Base-by-base conservation (phyloP, 1,140 invertebrate genomes). In the Globodera rostochiensis region DNA sequence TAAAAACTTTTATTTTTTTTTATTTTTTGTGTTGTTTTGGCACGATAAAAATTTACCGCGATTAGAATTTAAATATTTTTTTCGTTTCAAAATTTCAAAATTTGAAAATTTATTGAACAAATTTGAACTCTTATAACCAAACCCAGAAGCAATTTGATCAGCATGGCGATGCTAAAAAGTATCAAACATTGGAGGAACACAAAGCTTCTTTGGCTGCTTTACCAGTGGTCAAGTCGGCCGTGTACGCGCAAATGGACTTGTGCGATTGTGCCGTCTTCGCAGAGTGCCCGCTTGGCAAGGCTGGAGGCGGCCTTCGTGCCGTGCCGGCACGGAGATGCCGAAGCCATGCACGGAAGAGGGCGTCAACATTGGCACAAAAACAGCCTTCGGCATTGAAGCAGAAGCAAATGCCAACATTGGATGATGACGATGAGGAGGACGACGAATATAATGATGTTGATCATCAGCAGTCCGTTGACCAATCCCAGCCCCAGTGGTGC, bases 181-280 rank as follows among this genome's bases (percentile, higher is more conserved):
- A 74, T n/a, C 36, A 74, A 74, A 36, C 13, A 1, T 2, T 36
- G 36, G 36, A 36, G 36, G 2, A 60, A 74, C 19, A n/a, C 46
- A 0, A 11, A 19, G 57, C 15, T 5, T 15, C 15, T 5, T 15
- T 19, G 57, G 5, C 36, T 6, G 4, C 21, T 1, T 6, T 47
- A 36, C 25, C 15, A 19, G 11, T 71, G 21, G 69, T 36, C 7
- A 4, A 2, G 2, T 19, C 25, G 0, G 4, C 69, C 11, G 6
- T 71, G 5, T 71, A 71, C 19, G 4, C 25, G 8, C 7, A 36
- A 36, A 8, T 71, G 69, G 69, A 71, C 7, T 19, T 6, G 4
- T 71, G 69, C 69, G 69, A 71, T 47, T 71, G 69, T 71, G 25
- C 69, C 69, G 7, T 71, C 19, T 71, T 71, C 25, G 69, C 69